Conservation (phyloP, 2,888 invertebrate species). For the Spodoptera littoralis region DNA sequence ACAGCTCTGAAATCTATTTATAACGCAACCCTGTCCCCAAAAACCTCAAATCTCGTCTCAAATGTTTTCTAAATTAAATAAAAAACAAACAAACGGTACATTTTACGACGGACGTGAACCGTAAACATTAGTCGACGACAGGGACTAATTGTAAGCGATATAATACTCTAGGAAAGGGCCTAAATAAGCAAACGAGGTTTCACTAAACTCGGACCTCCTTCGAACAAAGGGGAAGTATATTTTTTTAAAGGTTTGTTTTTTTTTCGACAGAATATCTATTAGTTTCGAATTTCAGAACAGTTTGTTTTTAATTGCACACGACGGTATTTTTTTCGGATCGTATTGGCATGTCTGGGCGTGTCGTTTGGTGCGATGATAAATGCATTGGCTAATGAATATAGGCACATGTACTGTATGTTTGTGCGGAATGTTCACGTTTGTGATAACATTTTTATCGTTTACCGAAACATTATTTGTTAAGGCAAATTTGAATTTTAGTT, state of each 20-base stretch:
- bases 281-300: constrained; percentile 19
- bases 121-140: constrained; percentile 55
- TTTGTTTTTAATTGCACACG: background rate
- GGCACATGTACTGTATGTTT: no score
- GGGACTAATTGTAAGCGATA: constrained; percentile 62
- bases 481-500: no score
- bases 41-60: constrained; percentile 48
- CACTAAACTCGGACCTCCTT: constrained; percentile 19
- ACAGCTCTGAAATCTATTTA: no score
- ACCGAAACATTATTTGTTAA: no score
- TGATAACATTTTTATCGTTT: no score
- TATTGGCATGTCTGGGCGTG: no score
- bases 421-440: no score
- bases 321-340: background rate
- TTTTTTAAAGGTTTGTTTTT: constrained; percentile 1
- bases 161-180: constrained; percentile 56
- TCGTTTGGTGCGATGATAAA: no score
- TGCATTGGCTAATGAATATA: no score
- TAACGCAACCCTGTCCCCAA: constrained; percentile 14
- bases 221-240: constrained; percentile 1
- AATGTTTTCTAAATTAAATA: constrained; percentile 46
- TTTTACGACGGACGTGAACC: constrained; percentile 41
- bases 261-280: constrained; percentile 6
- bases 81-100: constrained; percentile 44
- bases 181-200: constrained; percentile 52